phyloP scores from a whole-genome alignment of 2,888 invertebrate species.

The Trisateles emortualis region DNA sequence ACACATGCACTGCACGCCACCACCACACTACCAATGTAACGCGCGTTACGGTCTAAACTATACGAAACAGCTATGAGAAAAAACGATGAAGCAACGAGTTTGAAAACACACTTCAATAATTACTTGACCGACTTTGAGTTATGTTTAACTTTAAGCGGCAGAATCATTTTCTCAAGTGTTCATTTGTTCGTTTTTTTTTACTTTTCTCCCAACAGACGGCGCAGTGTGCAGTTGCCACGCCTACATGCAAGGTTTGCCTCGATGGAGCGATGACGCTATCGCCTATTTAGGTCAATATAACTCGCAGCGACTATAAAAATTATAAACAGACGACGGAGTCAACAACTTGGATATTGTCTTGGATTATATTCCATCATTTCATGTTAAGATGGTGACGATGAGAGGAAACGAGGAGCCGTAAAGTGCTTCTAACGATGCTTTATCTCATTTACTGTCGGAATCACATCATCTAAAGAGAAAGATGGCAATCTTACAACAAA shows the following conservation, averaged over 20 bases:
- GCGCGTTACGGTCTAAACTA: conserved; percentile 50
- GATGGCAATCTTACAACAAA: conserved; percentile 34
- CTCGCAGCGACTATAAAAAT: conserved; percentile 72
- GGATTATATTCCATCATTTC: conserved; percentile 13
- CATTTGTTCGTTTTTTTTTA: conserved; percentile 20
- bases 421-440: conserved; percentile 6
- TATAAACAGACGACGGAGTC: conserved; percentile 52
- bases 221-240: conserved; percentile 63
- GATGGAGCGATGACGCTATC: conserved; percentile 74
- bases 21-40: conserved; percentile 49
- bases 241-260: conserved; percentile 64
- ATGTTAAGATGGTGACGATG: conserved; percentile 8
- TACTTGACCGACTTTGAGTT: conserved; percentile 10
- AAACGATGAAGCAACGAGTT: conserved; percentile 18
- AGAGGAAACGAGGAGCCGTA: conserved; percentile 7
- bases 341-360: conserved; percentile 31
- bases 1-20: conserved; percentile 68
- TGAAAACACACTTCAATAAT: conserved; percentile 16
- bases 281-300: conserved; percentile 81
- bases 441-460: conserved; percentile 5
- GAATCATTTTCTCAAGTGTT: conserved; percentile 13
- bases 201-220: conserved; percentile 21
- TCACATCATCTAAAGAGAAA: conserved; percentile 19
- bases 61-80: conserved; percentile 27
- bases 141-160: conserved; percentile 21